Evolutionary conservation across 2,797 vertebrate genomes (phyloP), one percentile per base, ranked within the genome.

Genomic region (Eleutherodactylus coqui): DNA sequence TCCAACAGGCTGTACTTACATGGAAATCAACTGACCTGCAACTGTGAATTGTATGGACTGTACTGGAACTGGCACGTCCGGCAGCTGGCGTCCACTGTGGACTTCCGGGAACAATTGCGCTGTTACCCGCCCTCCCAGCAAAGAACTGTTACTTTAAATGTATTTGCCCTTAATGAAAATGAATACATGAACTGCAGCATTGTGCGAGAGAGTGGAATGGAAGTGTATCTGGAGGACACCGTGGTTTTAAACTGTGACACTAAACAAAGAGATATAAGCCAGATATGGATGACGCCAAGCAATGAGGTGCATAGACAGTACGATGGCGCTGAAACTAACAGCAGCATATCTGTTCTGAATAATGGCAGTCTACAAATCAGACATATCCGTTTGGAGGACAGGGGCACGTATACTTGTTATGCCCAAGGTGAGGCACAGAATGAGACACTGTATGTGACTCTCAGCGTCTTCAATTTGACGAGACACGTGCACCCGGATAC

Each of bases 1-100:
- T 97, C 95, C 85, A 98, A 98, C 0, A 97, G 97, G 62, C 95
- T 99, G 80, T 99, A 99, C 91, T 94, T 99, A 38, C 98, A 99
- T 89, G 95, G 92, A 91, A 99, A 99, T 93, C 95, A 97, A 0
- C 87, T 99, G 84, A 85, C 84, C 64, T 99, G 98, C 85, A 92
- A 94, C 92, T 99, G 98, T 84, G 92, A 92, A 34, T 95, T 99
- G 29, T 99, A 97, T 91, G 96, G 95, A 76, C 95, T 99, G 86
- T 94, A 98, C 0, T 92, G 95, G 1, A 96, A 97, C 45, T 98
- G 98, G 94, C 93, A 93, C 69, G 93, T 96, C 32, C 95, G 97
- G 78, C 95, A 94, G 78, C 91, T 99, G 73, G 97, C 96, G 91
- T 97, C 98, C 0, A 97, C 95, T 0, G 47, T 96, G 87, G 97